Evolutionary conservation across 1,140 invertebrate species (phyloP).

Genomic region (Chironomus striatipennis): DNA sequence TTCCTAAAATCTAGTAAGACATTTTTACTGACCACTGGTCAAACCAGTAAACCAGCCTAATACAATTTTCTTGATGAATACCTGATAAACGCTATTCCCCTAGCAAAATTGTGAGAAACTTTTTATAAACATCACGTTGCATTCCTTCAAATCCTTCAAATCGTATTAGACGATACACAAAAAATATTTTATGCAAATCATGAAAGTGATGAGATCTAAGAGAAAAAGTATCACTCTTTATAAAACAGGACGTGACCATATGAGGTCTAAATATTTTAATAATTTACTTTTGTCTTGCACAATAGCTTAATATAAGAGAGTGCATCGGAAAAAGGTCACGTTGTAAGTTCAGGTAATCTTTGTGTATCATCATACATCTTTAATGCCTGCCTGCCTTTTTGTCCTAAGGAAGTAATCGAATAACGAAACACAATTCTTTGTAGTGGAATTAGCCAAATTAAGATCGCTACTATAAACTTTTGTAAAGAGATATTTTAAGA

Average conservation of each 20-base stretch:
- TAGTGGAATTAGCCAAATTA: constrained; percentile 18
- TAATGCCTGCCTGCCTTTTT: neutral
- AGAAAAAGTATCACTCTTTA: neutral
- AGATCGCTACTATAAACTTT: neutral
- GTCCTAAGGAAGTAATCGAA: neutral
- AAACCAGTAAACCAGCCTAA: neutral
- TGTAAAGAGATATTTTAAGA: too few species aligned
- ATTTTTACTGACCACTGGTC: constrained; percentile 17
- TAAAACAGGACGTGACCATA: constrained; percentile 20
- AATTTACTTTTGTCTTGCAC: constrained; percentile 15
- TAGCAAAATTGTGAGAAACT: neutral
- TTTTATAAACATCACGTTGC: neutral
- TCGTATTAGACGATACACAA: neutral
- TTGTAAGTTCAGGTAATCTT: constrained; percentile 8
- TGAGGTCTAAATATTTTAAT: constrained; percentile 23
- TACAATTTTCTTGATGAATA: neutral
- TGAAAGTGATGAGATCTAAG: neutral
- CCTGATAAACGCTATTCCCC: too few species aligned
- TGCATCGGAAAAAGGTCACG: neutral
- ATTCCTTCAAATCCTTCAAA: constrained; percentile 16
- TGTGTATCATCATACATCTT: neutral
- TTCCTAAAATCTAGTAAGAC: neutral
- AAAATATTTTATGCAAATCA: neutral
- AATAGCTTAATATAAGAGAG: neutral
- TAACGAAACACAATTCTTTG: neutral